Evolutionary conservation across 1,140 invertebrate species (phyloP), one percentile per base, ranked within the genome.

Genomic region (Drosophila dunni): DNA sequence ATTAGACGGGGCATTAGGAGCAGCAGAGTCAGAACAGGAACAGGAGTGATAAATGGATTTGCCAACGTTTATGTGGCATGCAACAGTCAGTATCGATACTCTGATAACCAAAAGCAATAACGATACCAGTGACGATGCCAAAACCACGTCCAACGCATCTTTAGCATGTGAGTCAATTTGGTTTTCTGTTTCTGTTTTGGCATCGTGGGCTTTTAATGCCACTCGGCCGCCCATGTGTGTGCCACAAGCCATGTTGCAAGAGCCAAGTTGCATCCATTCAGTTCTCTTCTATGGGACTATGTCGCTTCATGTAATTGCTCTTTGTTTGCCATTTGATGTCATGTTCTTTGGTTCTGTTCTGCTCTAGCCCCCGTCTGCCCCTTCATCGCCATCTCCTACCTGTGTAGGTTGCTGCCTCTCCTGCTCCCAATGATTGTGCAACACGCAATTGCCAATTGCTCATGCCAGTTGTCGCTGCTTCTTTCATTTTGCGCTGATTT

Each of bases 311-410:
- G 82, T 86, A 86, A 86, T 86, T 86, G 82, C 75, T 79, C 84
- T 89, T 86, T 86, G 82, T 86, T 86, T 86, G 84, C 82, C 84
- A 67, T 86, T 86, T 83, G 82, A 79, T 86, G 82, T 86, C 82
- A 86, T 86, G 82, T 86, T 86, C 84, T 79, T 65, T 75, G 65
- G 48, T 29, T 29, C 24, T 29, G 24, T 29, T 29, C 24, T 29
- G 24, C 24, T 29, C 24, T 29, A 29, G 3, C 24, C 2, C 2
- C 6, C 24, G 4, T 29, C 6, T 29, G 3, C 24, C 24, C 24
- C 24, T 29, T 5, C 2, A 20, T 20, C 17, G 2, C 56, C 36
- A 50, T 50, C 24, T 15, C 42, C 7, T 36, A 7, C 20, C 29
- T 83, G 82, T 83, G 82, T 86, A 79, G 79, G 83, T 67, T 64